phyloP scores from a whole-genome alignment of 37 sponge, comb jelly and placozoan species.

The Agelas oroides region DNA sequence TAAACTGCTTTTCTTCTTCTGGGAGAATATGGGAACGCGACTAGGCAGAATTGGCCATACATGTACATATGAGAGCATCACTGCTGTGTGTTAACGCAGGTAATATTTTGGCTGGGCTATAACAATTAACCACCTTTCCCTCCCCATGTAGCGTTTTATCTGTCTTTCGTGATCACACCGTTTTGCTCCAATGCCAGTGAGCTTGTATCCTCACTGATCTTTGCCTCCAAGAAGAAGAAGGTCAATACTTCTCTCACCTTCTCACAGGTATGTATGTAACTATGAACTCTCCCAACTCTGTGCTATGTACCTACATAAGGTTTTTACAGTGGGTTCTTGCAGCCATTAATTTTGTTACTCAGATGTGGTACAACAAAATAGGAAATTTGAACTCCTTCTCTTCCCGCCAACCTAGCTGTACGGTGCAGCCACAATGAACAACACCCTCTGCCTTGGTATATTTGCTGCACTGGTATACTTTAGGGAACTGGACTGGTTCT shows the following conservation, averaged over 20 bases:
- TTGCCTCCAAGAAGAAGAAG: conserved; percentile 87
- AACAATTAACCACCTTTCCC: no score
- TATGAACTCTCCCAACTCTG: no score
- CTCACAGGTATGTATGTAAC: no score
- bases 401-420: conserved; percentile 82
- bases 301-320: neutral
- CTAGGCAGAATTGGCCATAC: no score
- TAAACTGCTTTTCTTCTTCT: no score
- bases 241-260: conserved; percentile 84
- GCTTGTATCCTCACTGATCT: conserved; percentile 90
- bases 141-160: conserved; percentile 76
- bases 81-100: no score
- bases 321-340: neutral
- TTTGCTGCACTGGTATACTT: conserved; percentile 86
- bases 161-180: conserved; percentile 93
- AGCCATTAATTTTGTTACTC: neutral
- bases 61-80: no score
- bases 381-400: no score
- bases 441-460: conserved; percentile 90
- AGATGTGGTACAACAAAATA: no score
- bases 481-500: conserved; percentile 83
- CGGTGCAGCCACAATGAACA: conserved; percentile 97
- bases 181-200: conserved; percentile 96
- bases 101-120: no score
- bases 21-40: no score